Evolutionary conservation across 2,797 vertebrate species (phyloP).

Genomic region (Atherinosoma microstoma): DNA sequence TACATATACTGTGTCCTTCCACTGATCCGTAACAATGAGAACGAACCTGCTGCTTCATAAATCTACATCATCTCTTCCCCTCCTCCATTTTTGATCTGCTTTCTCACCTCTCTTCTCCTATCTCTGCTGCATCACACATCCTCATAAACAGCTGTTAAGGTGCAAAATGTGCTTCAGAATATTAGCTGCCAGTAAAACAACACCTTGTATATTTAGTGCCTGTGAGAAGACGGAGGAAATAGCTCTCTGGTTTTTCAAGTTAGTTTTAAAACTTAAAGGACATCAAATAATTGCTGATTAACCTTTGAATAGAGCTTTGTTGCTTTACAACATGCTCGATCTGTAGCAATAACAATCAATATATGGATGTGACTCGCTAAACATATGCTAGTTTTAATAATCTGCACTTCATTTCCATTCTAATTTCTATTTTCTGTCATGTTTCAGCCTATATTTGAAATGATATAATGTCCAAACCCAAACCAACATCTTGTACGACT

Average conservation of each 20-base stretch:
- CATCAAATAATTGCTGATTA: neutral
- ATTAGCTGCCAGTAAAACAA: conserved; percentile 1
- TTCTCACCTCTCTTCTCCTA: conserved; percentile 5
- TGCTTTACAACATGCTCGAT: neutral
- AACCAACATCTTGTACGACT: neutral
- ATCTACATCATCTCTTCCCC: neutral
- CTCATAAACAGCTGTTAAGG: conserved; percentile 32
- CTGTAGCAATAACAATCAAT: too few species aligned
- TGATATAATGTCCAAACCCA: neutral
- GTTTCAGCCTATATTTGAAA: neutral
- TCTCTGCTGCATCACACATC: conserved; percentile 25
- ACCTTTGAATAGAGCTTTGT: neutral
- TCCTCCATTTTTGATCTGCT: neutral
- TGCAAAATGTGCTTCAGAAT: conserved; percentile 14
- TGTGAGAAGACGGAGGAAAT: neutral
- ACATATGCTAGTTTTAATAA: neutral
- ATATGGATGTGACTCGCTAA: too few species aligned
- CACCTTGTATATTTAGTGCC: neutral
- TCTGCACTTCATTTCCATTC: neutral
- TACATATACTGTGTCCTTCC: neutral
- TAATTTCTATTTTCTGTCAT: neutral
- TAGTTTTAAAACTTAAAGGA: neutral
- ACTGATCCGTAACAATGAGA: conserved; percentile 9
- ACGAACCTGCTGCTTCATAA: conserved; percentile 21
- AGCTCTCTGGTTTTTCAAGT: neutral